A percentile compares a stretch with the other conserved stretches of the same genome.
Evolutionary conservation across 1,140 invertebrate species (phyloP).

Genomic region (Drosophila albomicans): DNA sequence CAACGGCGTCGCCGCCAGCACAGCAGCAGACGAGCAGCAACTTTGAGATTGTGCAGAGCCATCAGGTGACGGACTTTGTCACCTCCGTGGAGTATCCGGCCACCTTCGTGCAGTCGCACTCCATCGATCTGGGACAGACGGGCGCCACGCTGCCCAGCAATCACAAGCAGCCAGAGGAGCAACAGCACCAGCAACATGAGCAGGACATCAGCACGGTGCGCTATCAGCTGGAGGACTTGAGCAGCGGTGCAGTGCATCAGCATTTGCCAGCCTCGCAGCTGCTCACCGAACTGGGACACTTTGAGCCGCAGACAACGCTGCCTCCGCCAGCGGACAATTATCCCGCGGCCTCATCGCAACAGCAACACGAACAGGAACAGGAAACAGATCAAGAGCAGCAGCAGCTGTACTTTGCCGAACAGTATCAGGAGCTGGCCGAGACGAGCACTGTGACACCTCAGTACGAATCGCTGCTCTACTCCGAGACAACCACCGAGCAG

Average conservation of each 20-base stretch:
- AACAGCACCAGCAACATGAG: slow-evolving; percentile 5
- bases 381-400: slow-evolving; percentile 50
- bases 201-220: slow-evolving; percentile 63
- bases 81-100: slow-evolving; percentile 89
- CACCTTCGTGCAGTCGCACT: slow-evolving; percentile 87
- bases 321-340: slow-evolving; percentile 85
- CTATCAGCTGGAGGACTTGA: slow-evolving; percentile 81
- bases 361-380: slow-evolving; percentile 58
- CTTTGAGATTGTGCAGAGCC: slow-evolving; percentile 87
- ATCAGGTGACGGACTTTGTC: slow-evolving; percentile 87
- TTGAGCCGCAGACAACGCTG: slow-evolving; percentile 44
- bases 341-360: slow-evolving; percentile 72
- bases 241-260: slow-evolving; percentile 65
- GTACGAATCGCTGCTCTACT: slow-evolving; percentile 36
- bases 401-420: slow-evolving; percentile 38
- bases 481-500: slow-evolving; percentile 15
- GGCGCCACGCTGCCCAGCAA: slow-evolving; percentile 19
- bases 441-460: slow-evolving; percentile 41
- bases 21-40: slow-evolving; percentile 51
- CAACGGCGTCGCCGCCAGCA: slow-evolving; percentile 31
- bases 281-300: slow-evolving; percentile 75
- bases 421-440: slow-evolving; percentile 50
- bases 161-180: slow-evolving; percentile 11
- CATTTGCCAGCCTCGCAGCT: slow-evolving; percentile 77
- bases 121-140: slow-evolving; percentile 85